phyloP scores from a whole-genome alignment of 2,888 invertebrate species.

The Isotomurus palustris region DNA sequence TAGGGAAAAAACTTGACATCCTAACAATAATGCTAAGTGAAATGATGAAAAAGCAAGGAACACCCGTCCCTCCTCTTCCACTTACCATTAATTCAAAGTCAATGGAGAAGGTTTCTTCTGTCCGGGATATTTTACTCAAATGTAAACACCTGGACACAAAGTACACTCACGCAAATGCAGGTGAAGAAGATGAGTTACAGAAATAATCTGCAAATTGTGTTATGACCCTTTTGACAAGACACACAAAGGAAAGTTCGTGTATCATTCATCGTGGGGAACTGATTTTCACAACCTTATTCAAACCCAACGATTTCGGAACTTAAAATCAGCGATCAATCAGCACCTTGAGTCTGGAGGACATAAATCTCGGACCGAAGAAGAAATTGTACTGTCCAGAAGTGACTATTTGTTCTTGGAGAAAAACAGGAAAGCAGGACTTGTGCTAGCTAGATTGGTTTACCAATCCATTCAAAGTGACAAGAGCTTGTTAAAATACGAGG shows the following conservation, averaged over 20 bases:
- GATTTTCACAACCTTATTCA: neutral
- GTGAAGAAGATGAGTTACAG: no score
- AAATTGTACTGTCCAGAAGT: neutral
- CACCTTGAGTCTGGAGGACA: neutral
- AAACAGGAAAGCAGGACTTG: neutral
- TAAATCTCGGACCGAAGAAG: neutral
- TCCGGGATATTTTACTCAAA: no score
- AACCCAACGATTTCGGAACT: neutral
- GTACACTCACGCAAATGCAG: no score
- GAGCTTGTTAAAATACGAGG: neutral
- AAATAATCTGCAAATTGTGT: neutral
- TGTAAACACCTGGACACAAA: no score
- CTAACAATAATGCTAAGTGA: no score
- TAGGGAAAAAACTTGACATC: no score
- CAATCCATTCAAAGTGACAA: neutral
- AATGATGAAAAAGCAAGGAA: no score
- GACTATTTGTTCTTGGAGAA: neutral
- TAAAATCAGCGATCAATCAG: neutral
- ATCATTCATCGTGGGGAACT: neutral
- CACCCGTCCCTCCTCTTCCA: no score
- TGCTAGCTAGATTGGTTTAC: neutral
- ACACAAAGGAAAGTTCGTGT: neutral
- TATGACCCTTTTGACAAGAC: neutral
- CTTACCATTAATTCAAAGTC: no score
- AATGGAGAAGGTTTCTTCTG: no score